Evolutionary conservation across 2,888 invertebrate genomes (phyloP), one percentile per base, ranked within the genome.

Genomic region (Apotomis capreana): DNA sequence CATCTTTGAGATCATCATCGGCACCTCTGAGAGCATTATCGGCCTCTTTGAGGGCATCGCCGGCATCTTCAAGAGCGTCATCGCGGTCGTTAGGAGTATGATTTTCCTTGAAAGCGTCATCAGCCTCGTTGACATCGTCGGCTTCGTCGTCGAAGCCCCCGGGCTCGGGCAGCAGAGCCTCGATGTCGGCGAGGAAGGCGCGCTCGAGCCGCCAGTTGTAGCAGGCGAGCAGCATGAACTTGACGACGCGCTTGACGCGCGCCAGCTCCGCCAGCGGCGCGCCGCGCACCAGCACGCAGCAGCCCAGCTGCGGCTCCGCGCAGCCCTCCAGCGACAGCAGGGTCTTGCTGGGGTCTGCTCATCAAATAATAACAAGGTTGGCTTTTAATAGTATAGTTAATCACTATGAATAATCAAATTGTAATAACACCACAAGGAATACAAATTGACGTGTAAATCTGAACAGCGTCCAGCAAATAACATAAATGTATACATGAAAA

Each of bases 321-420:
- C 98, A 97, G 5, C 98, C 98, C 88, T 99, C 99, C 78, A 99
- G 96, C 78, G 97, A 97, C 97, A 99, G 97, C 46, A 99, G 89
- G 0, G 98, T 98, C 92, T 99, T 99, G 37, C 92, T 90, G 0
- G 94, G 91, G 79, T 94, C 95, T 95, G 85, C 44, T 26, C 6
- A 3, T 0, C 44, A 44, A 6, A 6, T 44, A 3, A 44, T 3
- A 44, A 8, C 44, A 8, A 8, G 5, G 44, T 44, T 44, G 44
- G 44, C 44, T 6, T 44, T 44, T 44, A 8, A 44, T 44, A 2
- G 0, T 44, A 4, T 2, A 26, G 26, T 0, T 26, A 26, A 26
- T 26, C 26, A 26, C 26, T 26, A 26, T 26, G 26, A 26, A 26
- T 0, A 26, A 26, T 26, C 26, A 26, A 26, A 15, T 15, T 15